These are phyloP conservation scores for Percopsis transmontana DNA, from an alignment of 2,113 vertebrate species.

Conservation along the genomic window DNA sequence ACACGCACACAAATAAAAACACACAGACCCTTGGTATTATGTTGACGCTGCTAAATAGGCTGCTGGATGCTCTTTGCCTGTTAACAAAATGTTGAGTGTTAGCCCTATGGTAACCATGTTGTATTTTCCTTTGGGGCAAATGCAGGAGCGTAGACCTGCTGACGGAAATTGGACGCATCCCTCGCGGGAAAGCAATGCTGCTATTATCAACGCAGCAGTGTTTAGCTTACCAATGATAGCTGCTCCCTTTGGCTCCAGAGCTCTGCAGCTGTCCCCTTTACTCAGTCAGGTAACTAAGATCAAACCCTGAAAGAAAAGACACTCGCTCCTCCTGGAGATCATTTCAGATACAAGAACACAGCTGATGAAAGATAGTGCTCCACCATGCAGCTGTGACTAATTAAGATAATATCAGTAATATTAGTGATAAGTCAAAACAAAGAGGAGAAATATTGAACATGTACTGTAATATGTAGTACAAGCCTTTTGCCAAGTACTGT, in stretches of 20 bases:
- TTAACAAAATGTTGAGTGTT: background rate
- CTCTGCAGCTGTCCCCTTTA: conserved; percentile 66
- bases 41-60: no score
- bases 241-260: conserved; percentile 57
- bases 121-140: conserved; percentile 33
- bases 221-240: conserved; percentile 58
- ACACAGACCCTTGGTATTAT: no score
- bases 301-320: conserved; percentile 35
- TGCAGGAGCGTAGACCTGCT: conserved; percentile 28
- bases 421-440: background rate
- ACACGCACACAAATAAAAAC: no score
- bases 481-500: background rate
- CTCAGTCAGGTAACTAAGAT: conserved; percentile 63
- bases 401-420: conserved; percentile 7
- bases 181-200: conserved; percentile 23
- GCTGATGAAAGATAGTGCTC: conserved; percentile 5
- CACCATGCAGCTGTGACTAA: background rate
- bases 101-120: conserved; percentile 13
- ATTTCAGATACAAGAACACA: conserved; percentile 15
- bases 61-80: no score
- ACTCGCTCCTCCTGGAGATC: conserved; percentile 15
- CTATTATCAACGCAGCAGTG: conserved; percentile 52
- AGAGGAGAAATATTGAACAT: background rate
- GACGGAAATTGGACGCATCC: conserved; percentile 27
- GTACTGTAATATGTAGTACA: background rate